Evolutionary conservation across 2,113 vertebrate species (phyloP).

Genomic region (Oreotrochilus melanogaster): DNA sequence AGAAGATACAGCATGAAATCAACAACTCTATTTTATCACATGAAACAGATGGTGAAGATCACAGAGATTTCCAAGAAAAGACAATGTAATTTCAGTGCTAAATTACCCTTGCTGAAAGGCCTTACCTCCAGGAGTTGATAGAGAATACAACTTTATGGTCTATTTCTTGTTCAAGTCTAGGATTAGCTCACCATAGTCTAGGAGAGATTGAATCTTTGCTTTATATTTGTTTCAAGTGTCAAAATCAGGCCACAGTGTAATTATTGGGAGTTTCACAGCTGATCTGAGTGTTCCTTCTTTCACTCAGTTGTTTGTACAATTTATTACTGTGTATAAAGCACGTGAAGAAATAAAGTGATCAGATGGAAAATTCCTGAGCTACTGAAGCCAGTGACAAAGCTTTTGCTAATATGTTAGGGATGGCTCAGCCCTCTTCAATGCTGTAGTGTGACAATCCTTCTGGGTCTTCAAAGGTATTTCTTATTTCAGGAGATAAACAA

Average conservation of each 20-base stretch:
- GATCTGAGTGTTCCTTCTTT: background rate
- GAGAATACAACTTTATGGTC: background rate
- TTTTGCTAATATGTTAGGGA: background rate
- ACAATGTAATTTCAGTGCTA: conserved; percentile 42
- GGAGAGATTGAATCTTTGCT: background rate
- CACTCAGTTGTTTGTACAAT: background rate
- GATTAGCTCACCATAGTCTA: background rate
- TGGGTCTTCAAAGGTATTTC: background rate
- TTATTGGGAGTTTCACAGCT: background rate
- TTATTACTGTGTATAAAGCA: background rate
- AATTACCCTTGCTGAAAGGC: conserved; percentile 25
- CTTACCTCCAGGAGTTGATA: background rate
- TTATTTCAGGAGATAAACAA: background rate
- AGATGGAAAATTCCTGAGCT: background rate
- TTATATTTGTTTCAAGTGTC: background rate
- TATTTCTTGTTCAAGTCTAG: background rate
- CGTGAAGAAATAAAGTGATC: background rate
- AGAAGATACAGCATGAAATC: conserved; percentile 41
- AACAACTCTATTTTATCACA: conserved; percentile 39
- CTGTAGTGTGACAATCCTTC: background rate
- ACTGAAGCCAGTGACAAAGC: background rate
- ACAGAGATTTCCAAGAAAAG: conserved; percentile 53
- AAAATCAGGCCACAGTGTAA: background rate
- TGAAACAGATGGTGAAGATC: conserved; percentile 59
- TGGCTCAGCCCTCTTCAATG: background rate